Evolutionary conservation across 2,113 vertebrate species (phyloP), one percentile per base, ranked within the genome.

Genomic region (Neodontobutis hainanensis): DNA sequence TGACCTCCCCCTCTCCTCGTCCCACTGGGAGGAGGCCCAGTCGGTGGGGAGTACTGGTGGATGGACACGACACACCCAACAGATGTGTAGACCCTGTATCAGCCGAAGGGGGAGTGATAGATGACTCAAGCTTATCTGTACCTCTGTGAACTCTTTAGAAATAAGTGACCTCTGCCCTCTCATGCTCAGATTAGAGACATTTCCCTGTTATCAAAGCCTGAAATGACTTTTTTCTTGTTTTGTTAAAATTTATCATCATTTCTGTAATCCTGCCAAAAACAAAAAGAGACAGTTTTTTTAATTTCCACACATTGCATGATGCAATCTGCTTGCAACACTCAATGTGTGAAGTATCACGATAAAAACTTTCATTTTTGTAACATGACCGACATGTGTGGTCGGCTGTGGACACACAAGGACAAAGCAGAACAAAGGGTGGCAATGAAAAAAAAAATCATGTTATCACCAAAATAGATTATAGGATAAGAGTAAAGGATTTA

Each of bases 1-100:
- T 56, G 46, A 15, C n/a, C 48, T 48, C 50, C 60, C 40, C 10
- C 15, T n/a, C 53, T 36, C 58, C 71, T 35, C 27, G 53, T 44
- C 61, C 70, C 69, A 62, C 38, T 68, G 81, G 75, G 74, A 73
- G 55, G 72, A 77, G 65, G 68, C 62, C 70, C 36, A 42, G 15
- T 0, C 46, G 16, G 32, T 48, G 56, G 67, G 67, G 61, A 62
- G 58, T 15, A 12, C 47, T 64, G 68, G 15, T 50, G 49, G 49
- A 66, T 65, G 49, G 58, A 70, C 67, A 32, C 2, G 67, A 50
- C 84, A 80, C 85, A 77, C 85, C 88, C 78, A 63, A 11, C 77
- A 88, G 84, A 85, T 90, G 86, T 85, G 73, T 60, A 44, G 56
- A 49, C 51, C 52, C 70, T 57, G 14, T 48, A 32, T 48, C 45